These are phyloP conservation scores for Tragulus kanchil DNA, from an alignment of 2,113 vertebrate genomes.

Conservation along the genomic window DNA sequence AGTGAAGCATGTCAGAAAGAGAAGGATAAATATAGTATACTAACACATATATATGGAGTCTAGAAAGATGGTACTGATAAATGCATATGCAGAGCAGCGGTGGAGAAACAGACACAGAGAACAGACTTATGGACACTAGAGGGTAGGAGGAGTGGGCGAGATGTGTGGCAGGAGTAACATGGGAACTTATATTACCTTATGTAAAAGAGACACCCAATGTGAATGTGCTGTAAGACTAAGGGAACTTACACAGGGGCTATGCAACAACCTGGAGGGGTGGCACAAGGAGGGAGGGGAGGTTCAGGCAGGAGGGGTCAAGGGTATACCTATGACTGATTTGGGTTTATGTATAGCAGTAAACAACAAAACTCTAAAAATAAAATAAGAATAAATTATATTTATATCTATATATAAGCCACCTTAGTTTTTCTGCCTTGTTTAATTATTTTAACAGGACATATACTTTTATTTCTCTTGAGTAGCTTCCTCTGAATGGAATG, in stretches of 20 bases:
- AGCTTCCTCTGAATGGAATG: background rate
- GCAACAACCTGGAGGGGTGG: too few species aligned
- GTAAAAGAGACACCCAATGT: background rate
- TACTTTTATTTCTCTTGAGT: background rate
- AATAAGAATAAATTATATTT: too few species aligned
- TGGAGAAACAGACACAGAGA: background rate
- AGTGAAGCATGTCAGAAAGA: background rate
- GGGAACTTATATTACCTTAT: background rate
- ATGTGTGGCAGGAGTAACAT: background rate
- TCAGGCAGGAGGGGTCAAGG: too few species aligned
- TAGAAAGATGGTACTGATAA: background rate
- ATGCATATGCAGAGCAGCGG: background rate
- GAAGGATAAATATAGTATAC: background rate
- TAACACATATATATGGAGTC: background rate
- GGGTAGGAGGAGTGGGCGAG: background rate
- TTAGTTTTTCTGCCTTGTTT: background rate
- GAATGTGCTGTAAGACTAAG: background rate
- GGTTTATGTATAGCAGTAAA: too few species aligned
- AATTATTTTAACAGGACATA: background rate
- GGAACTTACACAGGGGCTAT: too few species aligned
- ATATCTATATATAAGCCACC: too few species aligned
- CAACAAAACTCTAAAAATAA: too few species aligned
- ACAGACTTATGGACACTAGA: background rate
- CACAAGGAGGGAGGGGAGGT: too few species aligned
- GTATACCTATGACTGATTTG: too few species aligned